phyloP scores from a whole-genome alignment of 2,888 invertebrate genomes.

The Ligdia adustata region DNA sequence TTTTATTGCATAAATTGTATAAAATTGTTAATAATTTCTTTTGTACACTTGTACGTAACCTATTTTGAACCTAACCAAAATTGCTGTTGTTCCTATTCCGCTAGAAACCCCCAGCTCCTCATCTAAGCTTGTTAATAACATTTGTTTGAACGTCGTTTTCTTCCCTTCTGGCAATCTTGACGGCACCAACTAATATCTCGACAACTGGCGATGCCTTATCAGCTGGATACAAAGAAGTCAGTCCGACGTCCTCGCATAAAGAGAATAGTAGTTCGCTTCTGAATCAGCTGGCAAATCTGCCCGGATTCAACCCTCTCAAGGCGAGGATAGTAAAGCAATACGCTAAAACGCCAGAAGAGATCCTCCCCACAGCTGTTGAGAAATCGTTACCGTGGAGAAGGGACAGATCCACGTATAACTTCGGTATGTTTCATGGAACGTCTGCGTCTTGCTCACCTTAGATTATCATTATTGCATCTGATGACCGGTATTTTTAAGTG shows the following conservation, averaged over 20 bases:
- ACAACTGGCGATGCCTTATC: constrained; percentile 69
- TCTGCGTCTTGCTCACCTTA: constrained; percentile 51
- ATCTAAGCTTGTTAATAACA: constrained; percentile 67
- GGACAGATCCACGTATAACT: constrained; percentile 88
- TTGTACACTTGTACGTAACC: no score
- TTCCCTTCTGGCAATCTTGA: constrained; percentile 82
- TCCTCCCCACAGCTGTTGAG: constrained; percentile 90
- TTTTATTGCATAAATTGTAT: no score
- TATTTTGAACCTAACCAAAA: no score
- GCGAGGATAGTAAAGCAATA: constrained; percentile 88
- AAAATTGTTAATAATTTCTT: no score
- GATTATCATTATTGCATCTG: constrained; percentile 51
- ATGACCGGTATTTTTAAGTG: constrained; percentile 52
- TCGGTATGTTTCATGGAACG: constrained; percentile 85
- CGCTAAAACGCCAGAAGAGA: constrained; percentile 85
- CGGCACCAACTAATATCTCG: constrained; percentile 75
- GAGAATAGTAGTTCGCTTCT: constrained; percentile 88
- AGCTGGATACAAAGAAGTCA: constrained; percentile 82
- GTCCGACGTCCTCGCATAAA: constrained; percentile 83
- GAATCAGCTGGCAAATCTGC: constrained; percentile 87
- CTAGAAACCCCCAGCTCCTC: constrained; percentile 46
- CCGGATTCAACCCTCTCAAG: constrained; percentile 88
- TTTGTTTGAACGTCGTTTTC: constrained; percentile 81
- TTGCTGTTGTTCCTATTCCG: no score
- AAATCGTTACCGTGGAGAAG: constrained; percentile 93